A percentile compares a stretch with the other conserved stretches of the same genome.
Conservation (phyloP, 2,888 invertebrate genomes). For the Luffia ferchaultella region DNA sequence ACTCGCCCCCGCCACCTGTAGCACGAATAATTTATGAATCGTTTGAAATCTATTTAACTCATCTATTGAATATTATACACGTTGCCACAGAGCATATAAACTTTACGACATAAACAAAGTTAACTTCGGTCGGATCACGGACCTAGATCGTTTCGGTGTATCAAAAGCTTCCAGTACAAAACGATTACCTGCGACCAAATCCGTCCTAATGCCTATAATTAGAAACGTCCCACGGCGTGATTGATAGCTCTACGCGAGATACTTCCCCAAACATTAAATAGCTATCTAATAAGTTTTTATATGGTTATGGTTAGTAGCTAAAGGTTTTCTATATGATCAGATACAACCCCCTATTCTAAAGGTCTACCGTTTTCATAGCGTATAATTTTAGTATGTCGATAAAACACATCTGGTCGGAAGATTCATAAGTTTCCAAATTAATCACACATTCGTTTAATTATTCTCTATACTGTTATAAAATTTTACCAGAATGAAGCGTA, state of each 20-base stretch:
- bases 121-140: no score
- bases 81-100: no score
- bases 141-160: not conserved
- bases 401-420: not conserved
- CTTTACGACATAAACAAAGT: no score
- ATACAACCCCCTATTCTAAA: not conserved
- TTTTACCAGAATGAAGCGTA: no score
- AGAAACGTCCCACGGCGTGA: slow-evolving; percentile 52
- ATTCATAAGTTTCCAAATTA: not conserved
- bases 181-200: slow-evolving; percentile 41
- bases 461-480: no score
- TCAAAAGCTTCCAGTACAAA: not conserved
- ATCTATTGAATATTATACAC: no score
- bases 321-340: not conserved
- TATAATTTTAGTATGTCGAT: not conserved
- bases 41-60: no score
- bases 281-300: slow-evolving; percentile 52
- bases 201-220: slow-evolving; percentile 55
- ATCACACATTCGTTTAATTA: no score
- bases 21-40: no score
- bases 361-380: not conserved
- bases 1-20: not conserved
- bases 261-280: slow-evolving; percentile 31
- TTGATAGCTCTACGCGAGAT: slow-evolving; percentile 42
- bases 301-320: slow-evolving; percentile 9